Base-by-base conservation (phyloP, 2,797 vertebrate species). In the Poliocrania exsul region DNA sequence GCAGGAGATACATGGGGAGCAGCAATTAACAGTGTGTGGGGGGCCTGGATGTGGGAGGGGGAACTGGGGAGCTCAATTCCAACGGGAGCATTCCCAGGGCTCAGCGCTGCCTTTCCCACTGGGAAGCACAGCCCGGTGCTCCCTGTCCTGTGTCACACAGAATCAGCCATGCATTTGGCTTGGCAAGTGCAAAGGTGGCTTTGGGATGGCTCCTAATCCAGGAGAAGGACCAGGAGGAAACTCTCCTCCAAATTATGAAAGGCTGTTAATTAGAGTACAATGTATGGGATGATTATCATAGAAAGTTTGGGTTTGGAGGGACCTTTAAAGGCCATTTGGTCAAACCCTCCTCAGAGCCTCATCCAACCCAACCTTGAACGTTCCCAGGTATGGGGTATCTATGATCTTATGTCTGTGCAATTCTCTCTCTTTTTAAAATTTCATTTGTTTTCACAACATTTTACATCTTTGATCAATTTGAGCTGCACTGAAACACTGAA, bases 141-240 rank as follows among this genome's bases (percentile, higher is more conserved):
- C 33, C 0, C 11, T 26, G 10, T 12, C 8, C 58, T 7, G 5
- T 5, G 7, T 28, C 21, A 28, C 35, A 9, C 0, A 0, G 69
- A 42, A 19, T 28, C 7, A 0, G 12, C 24, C 7, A 4, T 2
- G 6, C 18, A 11, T 60, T 57, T 21, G 10, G 53, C 79, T 62
- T 53, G 64, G 31, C 15, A 57, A 29, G 37, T 38, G 42, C 11
- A n/a, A 46, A 47, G 37, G 20, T 21, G 28, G 4, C 9, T 40
- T 2, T 20, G 16, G 25, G 19, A 13, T 4, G 1, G 9, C 46
- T 47, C 18, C 64, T 44, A 17, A 26, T 25, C 29, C 16, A 8
- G 44, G 38, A 25, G 24, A 56, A 81, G 15, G 5, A 56, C 9
- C 5, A 16, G 9, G 29, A 87, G 35, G 12, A 66, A 87, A n/a